These are phyloP conservation scores for Chrysolina americana DNA, from an alignment of 2,888 invertebrate genomes.

Conservation along the genomic window DNA sequence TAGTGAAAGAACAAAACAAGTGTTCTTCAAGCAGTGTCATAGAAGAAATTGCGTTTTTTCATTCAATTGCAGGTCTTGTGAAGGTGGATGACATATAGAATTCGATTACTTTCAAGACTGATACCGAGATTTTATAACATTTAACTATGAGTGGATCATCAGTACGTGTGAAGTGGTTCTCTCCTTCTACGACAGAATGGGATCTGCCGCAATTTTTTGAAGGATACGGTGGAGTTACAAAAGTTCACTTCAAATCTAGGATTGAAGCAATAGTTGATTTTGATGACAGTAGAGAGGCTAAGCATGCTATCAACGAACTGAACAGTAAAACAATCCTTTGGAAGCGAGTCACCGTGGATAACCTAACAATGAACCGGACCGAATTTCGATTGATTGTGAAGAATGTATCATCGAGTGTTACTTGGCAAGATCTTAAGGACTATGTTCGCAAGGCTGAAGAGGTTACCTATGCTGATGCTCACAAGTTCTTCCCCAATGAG, in stretches of 20 bases:
- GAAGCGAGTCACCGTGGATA: constrained; percentile 83
- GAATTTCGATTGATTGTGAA: constrained; percentile 98
- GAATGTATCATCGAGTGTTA: constrained; percentile 97
- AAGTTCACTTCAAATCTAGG: constrained; percentile 82
- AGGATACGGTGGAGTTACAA: constrained; percentile 84
- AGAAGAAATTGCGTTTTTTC: too few relatives aligned
- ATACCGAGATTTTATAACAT: too few relatives aligned
- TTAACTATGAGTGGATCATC: constrained; percentile 76
- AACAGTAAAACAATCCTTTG: constrained; percentile 98
- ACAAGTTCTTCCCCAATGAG: constrained; percentile 95
- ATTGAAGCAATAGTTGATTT: constrained; percentile 80
- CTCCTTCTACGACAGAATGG: constrained; percentile 82
- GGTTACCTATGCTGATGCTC: constrained; percentile 98
- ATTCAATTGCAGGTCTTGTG: too few relatives aligned
- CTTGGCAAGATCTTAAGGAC: constrained; percentile 99
- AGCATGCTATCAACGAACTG: constrained; percentile 98
- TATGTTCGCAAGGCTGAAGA: constrained; percentile 99
- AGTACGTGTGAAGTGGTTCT: constrained; percentile 85
- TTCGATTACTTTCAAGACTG: too few relatives aligned
- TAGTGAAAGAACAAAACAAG: too few relatives aligned
- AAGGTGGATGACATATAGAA: too few relatives aligned
- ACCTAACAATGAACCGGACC: constrained; percentile 93
- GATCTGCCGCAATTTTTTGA: constrained; percentile 87
- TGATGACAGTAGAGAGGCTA: constrained; percentile 97
- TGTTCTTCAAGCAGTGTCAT: too few relatives aligned